These are phyloP conservation scores for Allochrocebus solatus DNA, from an alignment of 2,797 vertebrate species.

Conservation along the genomic window DNA sequence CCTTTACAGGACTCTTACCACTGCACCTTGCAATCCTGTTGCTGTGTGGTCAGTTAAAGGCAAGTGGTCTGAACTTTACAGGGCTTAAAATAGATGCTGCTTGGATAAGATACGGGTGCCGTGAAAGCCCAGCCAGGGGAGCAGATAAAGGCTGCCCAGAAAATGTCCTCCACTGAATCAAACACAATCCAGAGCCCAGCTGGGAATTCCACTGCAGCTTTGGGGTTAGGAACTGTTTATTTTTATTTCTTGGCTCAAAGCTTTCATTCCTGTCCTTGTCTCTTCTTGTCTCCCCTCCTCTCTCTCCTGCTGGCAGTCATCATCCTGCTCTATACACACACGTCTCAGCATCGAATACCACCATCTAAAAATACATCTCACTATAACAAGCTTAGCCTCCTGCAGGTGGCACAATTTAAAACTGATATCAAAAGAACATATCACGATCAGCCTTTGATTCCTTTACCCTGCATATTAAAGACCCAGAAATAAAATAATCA, in stretches of 20 bases:
- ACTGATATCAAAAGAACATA: conserved; percentile 78
- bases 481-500: conserved; percentile 82
- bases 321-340: not conserved
- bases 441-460: conserved; percentile 77
- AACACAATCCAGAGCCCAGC: conserved; percentile 48
- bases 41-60: not conserved
- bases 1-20: rapidly evolving
- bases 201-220: conserved; percentile 39
- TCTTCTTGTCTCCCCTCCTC: not conserved
- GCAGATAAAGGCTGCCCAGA: conserved; percentile 3
- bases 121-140: not conserved
- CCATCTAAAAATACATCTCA: conserved; percentile 68
- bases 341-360: conserved; percentile 43
- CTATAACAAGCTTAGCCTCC: conserved; percentile 57
- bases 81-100: not conserved
- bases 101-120: conserved; percentile 4
- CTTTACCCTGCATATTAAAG: conserved; percentile 77
- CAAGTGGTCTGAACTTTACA: not conserved
- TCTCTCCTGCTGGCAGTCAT: not conserved
- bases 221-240: conserved; percentile 45
- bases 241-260: conserved; percentile 67
- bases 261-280: conserved; percentile 55
- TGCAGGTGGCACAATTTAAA: conserved; percentile 74
- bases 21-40: not conserved
- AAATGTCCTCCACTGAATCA: not conserved